phyloP scores from a whole-genome alignment of 1,140 invertebrate species.

The Sycobia sp. region DNA sequence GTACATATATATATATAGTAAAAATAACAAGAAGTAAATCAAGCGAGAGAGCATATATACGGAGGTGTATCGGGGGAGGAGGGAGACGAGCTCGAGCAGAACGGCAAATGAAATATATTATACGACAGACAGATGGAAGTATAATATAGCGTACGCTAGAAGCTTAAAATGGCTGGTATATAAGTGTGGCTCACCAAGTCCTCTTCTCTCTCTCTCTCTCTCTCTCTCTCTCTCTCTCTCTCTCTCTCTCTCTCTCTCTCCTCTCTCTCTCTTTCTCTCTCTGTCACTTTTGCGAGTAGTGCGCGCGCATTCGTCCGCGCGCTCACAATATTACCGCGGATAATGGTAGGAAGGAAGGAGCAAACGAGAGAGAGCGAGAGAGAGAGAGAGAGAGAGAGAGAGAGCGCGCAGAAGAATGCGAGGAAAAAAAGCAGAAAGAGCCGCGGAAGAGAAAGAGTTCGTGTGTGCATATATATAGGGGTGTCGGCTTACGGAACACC shows the following conservation, averaged over 20 bases:
- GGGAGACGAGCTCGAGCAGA: conserved; percentile 13
- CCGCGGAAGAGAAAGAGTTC: not conserved
- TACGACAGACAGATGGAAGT: conserved; percentile 28
- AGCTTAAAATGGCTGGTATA: conserved; percentile 16
- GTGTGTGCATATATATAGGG: not conserved
- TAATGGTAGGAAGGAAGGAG: conserved; percentile 30
- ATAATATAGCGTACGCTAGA: not conserved
- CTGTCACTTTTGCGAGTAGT: too few relatives aligned
- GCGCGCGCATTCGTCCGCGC: too few relatives aligned
- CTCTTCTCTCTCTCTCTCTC: too few relatives aligned
- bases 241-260: too few relatives aligned
- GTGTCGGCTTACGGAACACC: conserved; percentile 49
- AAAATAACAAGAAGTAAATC: conserved; percentile 33
- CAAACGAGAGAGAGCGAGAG: too few relatives aligned
- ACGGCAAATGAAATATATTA: conserved; percentile 29
- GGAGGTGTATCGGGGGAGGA: not conserved
- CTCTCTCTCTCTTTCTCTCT: too few relatives aligned
- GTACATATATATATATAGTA: too few relatives aligned
- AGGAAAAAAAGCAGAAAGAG: conserved; percentile 4
- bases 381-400: not conserved
- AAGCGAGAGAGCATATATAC: too few relatives aligned
- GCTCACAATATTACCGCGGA: too few relatives aligned
- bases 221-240: too few relatives aligned
- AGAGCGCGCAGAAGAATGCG: not conserved
- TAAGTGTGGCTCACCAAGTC: too few relatives aligned